These are phyloP conservation scores for Aythya baeri DNA, from an alignment of 2,113 vertebrate species.

Conservation along the genomic window DNA sequence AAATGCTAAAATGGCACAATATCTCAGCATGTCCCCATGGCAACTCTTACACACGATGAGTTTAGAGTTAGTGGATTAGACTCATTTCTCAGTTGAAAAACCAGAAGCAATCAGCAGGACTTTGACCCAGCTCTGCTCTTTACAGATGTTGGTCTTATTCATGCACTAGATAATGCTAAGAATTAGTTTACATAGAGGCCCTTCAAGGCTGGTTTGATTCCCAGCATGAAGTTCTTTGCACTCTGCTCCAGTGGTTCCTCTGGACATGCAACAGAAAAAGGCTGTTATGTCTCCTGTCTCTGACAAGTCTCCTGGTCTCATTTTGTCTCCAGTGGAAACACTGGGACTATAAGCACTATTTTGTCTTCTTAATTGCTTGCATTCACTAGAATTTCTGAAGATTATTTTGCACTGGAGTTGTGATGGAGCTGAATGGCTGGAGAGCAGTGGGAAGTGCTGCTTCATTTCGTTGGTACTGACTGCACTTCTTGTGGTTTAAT, in stretches of 20 bases:
- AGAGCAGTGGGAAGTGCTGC: not conserved
- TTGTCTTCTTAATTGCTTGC: not conserved
- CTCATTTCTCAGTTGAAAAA: not conserved
- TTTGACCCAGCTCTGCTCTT: not conserved
- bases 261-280: not conserved
- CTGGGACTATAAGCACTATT: not conserved
- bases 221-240: not conserved
- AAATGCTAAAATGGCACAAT: constrained; percentile 48
- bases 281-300: not conserved
- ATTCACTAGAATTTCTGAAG: not conserved
- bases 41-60: constrained; percentile 31
- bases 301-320: not conserved
- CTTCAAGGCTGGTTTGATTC: not conserved
- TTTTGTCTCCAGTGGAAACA: not conserved
- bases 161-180: not conserved
- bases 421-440: not conserved
- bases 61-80: constrained; percentile 13
- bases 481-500: not conserved
- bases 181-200: not conserved
- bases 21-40: constrained; percentile 56
- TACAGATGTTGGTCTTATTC: not conserved
- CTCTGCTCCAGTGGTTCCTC: not conserved
- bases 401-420: not conserved
- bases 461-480: not conserved
- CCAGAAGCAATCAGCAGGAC: not conserved